A percentile compares a stretch with the other conserved stretches of the same genome.
Conservation (phyloP, 2,113 vertebrate species). For the Spermophilus dauricus region DNA sequence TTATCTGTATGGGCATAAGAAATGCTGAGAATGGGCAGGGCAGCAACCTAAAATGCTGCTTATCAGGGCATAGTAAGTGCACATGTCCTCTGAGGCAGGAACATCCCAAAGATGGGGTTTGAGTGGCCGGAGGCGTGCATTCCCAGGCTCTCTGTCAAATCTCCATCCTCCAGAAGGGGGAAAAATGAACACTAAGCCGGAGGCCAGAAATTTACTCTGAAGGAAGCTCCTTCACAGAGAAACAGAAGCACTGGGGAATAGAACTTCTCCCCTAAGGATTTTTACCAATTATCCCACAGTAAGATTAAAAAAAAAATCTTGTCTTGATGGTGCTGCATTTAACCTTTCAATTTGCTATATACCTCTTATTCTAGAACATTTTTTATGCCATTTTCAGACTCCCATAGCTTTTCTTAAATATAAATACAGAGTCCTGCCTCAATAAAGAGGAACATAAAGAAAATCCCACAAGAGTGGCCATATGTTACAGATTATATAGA, state of each 20-base stretch:
- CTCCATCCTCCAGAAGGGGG: neutral
- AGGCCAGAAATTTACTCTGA: neutral
- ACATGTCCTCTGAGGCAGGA: neutral
- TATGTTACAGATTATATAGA: conserved; percentile 33
- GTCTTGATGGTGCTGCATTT: neutral
- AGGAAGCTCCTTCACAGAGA: neutral
- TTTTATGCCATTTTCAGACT: neutral
- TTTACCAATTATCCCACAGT: neutral
- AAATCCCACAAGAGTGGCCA: neutral
- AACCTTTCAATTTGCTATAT: neutral
- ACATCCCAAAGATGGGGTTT: neutral
- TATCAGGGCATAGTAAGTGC: neutral
- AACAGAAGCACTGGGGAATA: neutral
- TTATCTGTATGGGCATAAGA: neutral
- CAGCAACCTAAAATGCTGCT: neutral
- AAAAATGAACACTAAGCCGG: too few species aligned
- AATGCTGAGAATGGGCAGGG: neutral
- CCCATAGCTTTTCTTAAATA: neutral
- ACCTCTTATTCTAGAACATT: neutral
- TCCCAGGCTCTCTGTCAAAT: neutral
- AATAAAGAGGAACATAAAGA: conserved; percentile 6
- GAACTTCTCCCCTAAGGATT: neutral
- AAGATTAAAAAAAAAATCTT: neutral
- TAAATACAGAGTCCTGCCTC: neutral
- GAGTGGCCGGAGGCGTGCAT: neutral